phyloP scores from a whole-genome alignment of 2,113 vertebrate genomes.

The Lophochroa leadbeateri region DNA sequence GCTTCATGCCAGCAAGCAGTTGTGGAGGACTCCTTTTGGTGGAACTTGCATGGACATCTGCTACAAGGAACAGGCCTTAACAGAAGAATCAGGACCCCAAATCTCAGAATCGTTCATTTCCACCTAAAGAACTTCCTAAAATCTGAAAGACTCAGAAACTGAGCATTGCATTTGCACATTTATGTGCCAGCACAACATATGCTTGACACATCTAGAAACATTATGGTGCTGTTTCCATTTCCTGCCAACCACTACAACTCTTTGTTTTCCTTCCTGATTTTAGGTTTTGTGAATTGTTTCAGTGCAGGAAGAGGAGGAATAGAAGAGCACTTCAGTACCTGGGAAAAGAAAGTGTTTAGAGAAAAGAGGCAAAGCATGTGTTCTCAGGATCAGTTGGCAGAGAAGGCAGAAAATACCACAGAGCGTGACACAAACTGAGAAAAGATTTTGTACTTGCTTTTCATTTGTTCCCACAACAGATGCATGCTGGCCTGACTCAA shows the following conservation, averaged over 20 bases:
- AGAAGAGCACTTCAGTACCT: not conserved
- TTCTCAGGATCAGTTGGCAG: constrained; percentile 25
- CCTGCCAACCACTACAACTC: constrained; percentile 10
- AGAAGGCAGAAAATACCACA: constrained; percentile 40
- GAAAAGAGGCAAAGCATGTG: constrained; percentile 21
- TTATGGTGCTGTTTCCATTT: constrained; percentile 45
- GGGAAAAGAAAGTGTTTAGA: not conserved
- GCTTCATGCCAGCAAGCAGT: not conserved
- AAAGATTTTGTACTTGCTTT: constrained; percentile 48
- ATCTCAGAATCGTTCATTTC: not conserved
- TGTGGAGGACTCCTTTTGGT: not conserved
- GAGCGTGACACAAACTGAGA: constrained; percentile 58
- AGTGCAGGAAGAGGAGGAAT: not conserved
- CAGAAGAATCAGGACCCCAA: not conserved
- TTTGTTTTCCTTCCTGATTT: constrained; percentile 19
- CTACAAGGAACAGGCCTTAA: not conserved
- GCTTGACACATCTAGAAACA: constrained; percentile 52
- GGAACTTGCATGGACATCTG: not conserved
- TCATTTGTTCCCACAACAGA: constrained; percentile 63
- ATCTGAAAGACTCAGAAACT: constrained; percentile 26
- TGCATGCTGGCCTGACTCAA: constrained; percentile 46
- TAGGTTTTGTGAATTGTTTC: constrained; percentile 5
- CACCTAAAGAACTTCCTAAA: not conserved
- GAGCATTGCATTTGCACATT: constrained; percentile 53
- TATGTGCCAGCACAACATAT: constrained; percentile 55